Conservation (phyloP, 2,113 vertebrate species). For the Proterorhinus semilunaris region DNA sequence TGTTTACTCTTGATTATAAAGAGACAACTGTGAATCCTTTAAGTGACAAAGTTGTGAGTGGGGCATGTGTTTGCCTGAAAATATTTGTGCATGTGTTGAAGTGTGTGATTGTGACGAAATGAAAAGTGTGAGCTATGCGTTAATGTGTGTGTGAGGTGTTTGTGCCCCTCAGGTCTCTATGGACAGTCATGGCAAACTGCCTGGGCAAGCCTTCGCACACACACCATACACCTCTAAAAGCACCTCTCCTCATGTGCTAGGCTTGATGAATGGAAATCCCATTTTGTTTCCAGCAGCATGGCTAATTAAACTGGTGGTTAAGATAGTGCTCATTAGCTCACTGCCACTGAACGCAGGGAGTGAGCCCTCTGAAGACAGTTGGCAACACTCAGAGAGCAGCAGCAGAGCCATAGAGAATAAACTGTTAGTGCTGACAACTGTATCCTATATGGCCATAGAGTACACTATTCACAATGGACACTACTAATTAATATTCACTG, state of each 20-base stretch:
- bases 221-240: slow-evolving; percentile 27
- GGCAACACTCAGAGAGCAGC: slow-evolving; percentile 49
- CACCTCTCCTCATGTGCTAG: slow-evolving; percentile 54
- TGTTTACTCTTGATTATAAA: slow-evolving; percentile 77
- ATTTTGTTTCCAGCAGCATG: slow-evolving; percentile 78
- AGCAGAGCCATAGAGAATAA: slow-evolving; percentile 62
- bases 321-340: slow-evolving; percentile 76
- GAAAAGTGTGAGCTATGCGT: slow-evolving; percentile 51
- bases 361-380: slow-evolving; percentile 64
- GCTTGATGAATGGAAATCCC: slow-evolving; percentile 80
- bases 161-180: slow-evolving; percentile 66
- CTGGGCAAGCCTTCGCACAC: slow-evolving; percentile 78
- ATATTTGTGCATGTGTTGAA: slow-evolving; percentile 73
- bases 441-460: slow-evolving; percentile 75
- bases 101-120: slow-evolving; percentile 63
- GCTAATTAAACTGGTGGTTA: slow-evolving; percentile 81
- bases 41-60: slow-evolving; percentile 74
- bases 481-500: slow-evolving; percentile 76
- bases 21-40: slow-evolving; percentile 77
- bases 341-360: slow-evolving; percentile 55
- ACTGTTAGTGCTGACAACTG: slow-evolving; percentile 75
- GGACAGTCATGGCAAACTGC: slow-evolving; percentile 72
- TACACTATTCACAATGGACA: slow-evolving; percentile 60
- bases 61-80: slow-evolving; percentile 73
- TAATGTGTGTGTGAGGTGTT: slow-evolving; percentile 70